Evolutionary conservation across 2,888 invertebrate genomes (phyloP).

Genomic region (Fragum fragum): DNA sequence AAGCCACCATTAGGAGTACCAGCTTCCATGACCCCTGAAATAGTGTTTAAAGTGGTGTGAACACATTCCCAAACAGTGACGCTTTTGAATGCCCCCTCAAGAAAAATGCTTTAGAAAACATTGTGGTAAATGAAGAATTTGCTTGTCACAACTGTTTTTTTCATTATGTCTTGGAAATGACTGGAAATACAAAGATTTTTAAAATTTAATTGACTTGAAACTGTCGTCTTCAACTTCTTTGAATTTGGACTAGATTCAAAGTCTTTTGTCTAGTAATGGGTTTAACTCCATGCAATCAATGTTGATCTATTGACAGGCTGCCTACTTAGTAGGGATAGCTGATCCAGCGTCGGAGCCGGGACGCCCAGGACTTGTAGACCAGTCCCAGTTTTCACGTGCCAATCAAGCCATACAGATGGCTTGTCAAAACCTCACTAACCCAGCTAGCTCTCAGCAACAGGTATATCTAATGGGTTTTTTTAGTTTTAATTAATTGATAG

Average conservation of each 20-base stretch:
- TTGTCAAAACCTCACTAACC: slow-evolving; percentile 89
- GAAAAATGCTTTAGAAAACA: too few species aligned
- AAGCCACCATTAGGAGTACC: too few species aligned
- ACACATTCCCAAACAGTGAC: too few species aligned
- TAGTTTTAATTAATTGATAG: too few species aligned
- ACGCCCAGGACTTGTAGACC: slow-evolving; percentile 88
- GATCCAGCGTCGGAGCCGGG: slow-evolving; percentile 96
- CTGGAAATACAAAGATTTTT: not conserved
- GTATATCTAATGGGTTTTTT: slow-evolving; percentile 73
- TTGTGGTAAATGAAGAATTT: not conserved
- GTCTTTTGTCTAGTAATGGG: too few species aligned
- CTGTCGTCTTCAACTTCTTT: too few species aligned
- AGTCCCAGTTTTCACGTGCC: slow-evolving; percentile 89
- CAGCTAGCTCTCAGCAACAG: slow-evolving; percentile 85
- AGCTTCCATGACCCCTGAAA: too few species aligned
- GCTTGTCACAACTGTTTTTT: not conserved
- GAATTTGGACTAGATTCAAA: too few species aligned
- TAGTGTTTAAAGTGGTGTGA: too few species aligned
- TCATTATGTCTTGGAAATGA: not conserved
- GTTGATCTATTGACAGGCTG: slow-evolving; percentile 89
- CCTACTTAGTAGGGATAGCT: slow-evolving; percentile 97
- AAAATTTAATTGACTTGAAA: too few species aligned
- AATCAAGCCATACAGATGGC: slow-evolving; percentile 96
- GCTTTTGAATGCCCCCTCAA: too few species aligned
- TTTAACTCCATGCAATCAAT: too few species aligned